Conservation (phyloP, 2,797 vertebrate species). For the Balearica regulorum region DNA sequence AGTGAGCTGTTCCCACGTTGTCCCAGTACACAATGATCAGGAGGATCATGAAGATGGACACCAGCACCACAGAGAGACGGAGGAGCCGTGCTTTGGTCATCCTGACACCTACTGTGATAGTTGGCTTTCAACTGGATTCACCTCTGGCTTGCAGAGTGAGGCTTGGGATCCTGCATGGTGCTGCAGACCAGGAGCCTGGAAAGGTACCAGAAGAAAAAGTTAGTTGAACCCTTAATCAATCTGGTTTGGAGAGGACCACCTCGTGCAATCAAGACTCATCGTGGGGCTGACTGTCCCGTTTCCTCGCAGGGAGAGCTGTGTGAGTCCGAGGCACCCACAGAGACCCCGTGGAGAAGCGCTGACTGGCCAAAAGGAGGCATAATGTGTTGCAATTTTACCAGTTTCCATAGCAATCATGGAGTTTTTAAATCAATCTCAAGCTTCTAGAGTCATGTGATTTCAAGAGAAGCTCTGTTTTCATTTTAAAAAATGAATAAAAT, state of each 20-base stretch:
- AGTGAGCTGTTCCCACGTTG: conserved; percentile 86
- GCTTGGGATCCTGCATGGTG: conserved; percentile 37
- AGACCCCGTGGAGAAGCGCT: not conserved
- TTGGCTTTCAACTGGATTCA: conserved; percentile 46
- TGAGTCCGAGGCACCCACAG: not conserved
- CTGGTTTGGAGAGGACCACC: not conserved
- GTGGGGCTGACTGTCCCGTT: accelerated
- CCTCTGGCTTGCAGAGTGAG: not conserved
- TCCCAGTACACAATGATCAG: conserved; percentile 98
- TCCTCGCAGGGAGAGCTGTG: not conserved
- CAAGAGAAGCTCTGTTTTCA: not conserved
- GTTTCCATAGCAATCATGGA: not conserved
- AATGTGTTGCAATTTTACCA: not conserved
- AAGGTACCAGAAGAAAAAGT: conserved; percentile 4
- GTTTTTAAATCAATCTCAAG: not conserved
- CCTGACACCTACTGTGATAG: conserved; percentile 46
- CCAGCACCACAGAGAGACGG: conserved; percentile 87
- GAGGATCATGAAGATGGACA: conserved; percentile 91
- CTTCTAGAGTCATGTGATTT: not conserved
- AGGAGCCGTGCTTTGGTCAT: conserved; percentile 92
- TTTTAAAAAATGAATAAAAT: not conserved
- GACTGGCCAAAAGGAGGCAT: not conserved
- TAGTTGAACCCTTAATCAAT: not conserved
- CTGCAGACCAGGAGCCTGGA: conserved; percentile 42
- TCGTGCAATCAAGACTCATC: not conserved